These are phyloP conservation scores for Argyra leucocephala DNA, from an alignment of 2,888 invertebrate species.

Conservation along the genomic window DNA sequence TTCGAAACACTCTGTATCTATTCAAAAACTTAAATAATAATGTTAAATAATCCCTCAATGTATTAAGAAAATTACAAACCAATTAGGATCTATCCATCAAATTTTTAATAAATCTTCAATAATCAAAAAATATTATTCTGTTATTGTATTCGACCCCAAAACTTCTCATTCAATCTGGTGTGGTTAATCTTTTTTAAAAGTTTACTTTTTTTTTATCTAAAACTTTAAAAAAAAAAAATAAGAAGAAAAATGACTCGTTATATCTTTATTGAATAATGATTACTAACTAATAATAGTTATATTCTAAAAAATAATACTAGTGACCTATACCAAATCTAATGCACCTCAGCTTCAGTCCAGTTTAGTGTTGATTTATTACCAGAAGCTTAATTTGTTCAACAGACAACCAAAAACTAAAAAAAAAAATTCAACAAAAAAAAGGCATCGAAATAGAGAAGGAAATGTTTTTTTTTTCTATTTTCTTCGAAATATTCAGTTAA, in stretches of 20 bases:
- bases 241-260: neutral
- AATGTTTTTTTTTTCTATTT: neutral
- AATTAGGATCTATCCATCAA: neutral
- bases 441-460: neutral
- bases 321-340: neutral
- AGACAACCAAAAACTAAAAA: neutral
- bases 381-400: neutral
- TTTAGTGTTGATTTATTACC: neutral
- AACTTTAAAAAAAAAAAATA: neutral
- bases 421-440: neutral
- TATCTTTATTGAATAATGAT: constrained; percentile 4
- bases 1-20: too few relatives aligned
- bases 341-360: neutral
- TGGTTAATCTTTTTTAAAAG: neutral
- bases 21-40: too few relatives aligned
- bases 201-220: neutral
- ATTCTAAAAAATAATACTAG: neutral
- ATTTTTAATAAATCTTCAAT: neutral
- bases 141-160: neutral
- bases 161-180: neutral
- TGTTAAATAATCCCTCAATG: too few relatives aligned
- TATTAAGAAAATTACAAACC: neutral
- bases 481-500: neutral
- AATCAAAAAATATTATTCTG: neutral
- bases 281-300: neutral